Evolutionary conservation across 1,140 invertebrate species (phyloP), one percentile per base, ranked within the genome.

Genomic region (Bombus ignitus): DNA sequence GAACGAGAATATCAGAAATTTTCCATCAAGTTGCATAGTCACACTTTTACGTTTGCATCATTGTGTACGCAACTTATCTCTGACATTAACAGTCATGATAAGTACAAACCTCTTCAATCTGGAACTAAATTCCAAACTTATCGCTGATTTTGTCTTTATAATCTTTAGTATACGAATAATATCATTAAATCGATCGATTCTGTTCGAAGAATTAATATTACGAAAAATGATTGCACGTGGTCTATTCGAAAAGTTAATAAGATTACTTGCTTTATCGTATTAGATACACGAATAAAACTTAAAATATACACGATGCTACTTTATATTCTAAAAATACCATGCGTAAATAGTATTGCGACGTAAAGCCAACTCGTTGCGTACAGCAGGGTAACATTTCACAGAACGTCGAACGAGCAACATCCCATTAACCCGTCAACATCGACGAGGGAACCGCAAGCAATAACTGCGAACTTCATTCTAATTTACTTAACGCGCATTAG

Each of bases 401-500:
- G 9, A 39, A 70, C 8, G 4, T 70, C 37, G 68, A 70, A 70
- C 37, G 9, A 12, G 9, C 37, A 10, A 70, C 68, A 28, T 70
- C 35, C 35, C 35, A 70, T 70, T 70, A 70, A 39, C 35, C 68
- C 35, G 25, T 70, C 4, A 22, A 28, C 25, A n/a, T 32, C 3
- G 44, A 15, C 12, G 35, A 70, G 15, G 28, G 35, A 44, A 28
- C 22, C 13, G 37, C 22, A 42, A 35, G 28, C 47, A 53, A 47
- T 79, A 72, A 59, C n/a, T 47, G n/a, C 66, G 9, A 53, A n/a
- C 47, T 39, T 62, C 25, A 71, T 66, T 73, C 42, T 62, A 81
- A 85, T 85, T 81, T 66, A 66, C 35, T 73, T 32, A 79, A 44
- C n/a, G 68, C 28, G n/a, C 25, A 65, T 66, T 66, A 85, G 39